phyloP scores from a whole-genome alignment of 1,140 invertebrate genomes.

The Zaprionus ornatus region DNA sequence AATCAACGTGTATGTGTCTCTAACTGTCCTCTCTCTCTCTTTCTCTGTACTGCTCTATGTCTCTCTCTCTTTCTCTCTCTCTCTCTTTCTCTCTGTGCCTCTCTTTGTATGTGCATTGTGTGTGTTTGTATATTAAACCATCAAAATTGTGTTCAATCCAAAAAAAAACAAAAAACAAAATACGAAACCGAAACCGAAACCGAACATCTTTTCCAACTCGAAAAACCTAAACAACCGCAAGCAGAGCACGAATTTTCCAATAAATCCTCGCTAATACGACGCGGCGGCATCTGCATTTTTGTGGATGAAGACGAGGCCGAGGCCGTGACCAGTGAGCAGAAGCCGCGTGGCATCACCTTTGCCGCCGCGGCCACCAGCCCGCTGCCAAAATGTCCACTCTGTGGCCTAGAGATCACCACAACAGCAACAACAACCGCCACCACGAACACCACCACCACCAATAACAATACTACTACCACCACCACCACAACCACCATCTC shows the following conservation, averaged over 20 bases:
- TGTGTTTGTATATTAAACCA: constrained; percentile 66
- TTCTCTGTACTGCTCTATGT: constrained; percentile 34
- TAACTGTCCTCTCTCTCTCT: constrained; percentile 31
- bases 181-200: not conserved
- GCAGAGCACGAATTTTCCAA: constrained; percentile 73
- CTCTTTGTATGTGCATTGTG: constrained; percentile 39
- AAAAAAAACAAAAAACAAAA: constrained; percentile 44
- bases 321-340: constrained; percentile 56
- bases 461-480: constrained; percentile 31
- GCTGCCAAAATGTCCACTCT: constrained; percentile 73
- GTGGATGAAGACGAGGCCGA: constrained; percentile 82
- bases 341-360: constrained; percentile 67
- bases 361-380: constrained; percentile 64
- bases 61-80: constrained; percentile 48
- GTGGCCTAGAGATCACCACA: constrained; percentile 68
- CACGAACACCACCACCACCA: constrained; percentile 45
- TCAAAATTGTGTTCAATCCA: constrained; percentile 65
- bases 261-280: constrained; percentile 81
- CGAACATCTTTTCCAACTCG: constrained; percentile 45
- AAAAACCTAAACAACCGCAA: constrained; percentile 42
- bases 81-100: constrained; percentile 30
- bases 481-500: constrained; percentile 15
- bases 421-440: constrained; percentile 41
- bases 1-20: constrained; percentile 26
- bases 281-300: constrained; percentile 83